Evolutionary conservation across 2,797 vertebrate species (phyloP), one percentile per base, ranked within the genome.

Genomic region (Bryconaethiops microstoma): DNA sequence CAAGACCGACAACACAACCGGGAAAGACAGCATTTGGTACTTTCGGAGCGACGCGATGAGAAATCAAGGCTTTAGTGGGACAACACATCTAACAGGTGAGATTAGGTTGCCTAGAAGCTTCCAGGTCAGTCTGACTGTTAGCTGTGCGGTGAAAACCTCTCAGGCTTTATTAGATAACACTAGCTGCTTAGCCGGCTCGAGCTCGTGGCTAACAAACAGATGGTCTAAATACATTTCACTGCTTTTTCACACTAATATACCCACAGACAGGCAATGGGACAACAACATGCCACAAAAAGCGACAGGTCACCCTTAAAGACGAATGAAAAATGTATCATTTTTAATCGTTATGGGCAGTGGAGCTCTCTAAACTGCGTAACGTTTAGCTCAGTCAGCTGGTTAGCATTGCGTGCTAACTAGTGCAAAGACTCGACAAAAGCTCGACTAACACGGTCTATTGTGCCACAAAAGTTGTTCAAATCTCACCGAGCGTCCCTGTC

Each of bases 351-450:
- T 17, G 29, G 29, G 29, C 29, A 29, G 29, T 29, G 29, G 29
- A 29, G 29, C 1, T 29, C 29, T 1, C 29, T 29, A 29, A 68
- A 73, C 64, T 64, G 72, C 59, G 23, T 19, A 45, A 1, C 42
- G 42, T 45, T 45, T 29, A 74, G 57, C 63, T 71, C 57, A 81
- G n/a, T 78, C 74, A 79, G 78, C 78, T 81, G 69, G 68, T 73
- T 79, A 81, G 76, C 79, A 14, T 82, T 86, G 89, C 77, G 85
- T 86, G 83, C 85, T 86, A 83, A 82, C 39, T 84, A 78, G n/a
- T 54, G n/a, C 7, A 70, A 63, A 69, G 1, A 45, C 21, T 74
- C 81, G 63, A 82, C 70, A 69, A 5, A 69, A 60, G 16, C 52
- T 35, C 6, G 1, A 19, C n/a, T 25, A 8, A 70, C 5, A 68